A percentile compares a stretch with the other conserved stretches of the same genome.
phyloP scores from a whole-genome alignment of 2,113 vertebrate genomes.

The Archocentrus centrarchus region DNA sequence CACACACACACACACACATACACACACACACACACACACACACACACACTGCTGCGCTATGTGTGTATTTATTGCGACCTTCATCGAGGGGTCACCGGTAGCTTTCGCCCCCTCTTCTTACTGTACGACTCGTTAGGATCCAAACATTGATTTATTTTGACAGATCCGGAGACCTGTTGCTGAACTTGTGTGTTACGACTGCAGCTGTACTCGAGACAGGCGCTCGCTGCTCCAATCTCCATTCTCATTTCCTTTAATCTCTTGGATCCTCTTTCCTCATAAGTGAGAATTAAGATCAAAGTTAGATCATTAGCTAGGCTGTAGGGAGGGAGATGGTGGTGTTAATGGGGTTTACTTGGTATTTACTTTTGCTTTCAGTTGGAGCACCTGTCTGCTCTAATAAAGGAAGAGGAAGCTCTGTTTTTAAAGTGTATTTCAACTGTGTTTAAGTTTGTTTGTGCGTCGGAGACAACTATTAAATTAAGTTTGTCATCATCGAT shows the following conservation, averaged over 20 bases:
- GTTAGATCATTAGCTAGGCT: background rate
- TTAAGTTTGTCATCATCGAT: slow-evolving; percentile 1
- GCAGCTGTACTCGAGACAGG: slow-evolving; percentile 2
- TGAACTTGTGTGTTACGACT: background rate
- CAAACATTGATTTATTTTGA: background rate
- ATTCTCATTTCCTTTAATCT: background rate
- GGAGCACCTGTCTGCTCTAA: background rate
- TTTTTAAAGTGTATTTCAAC: slow-evolving; percentile 7
- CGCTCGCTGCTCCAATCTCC: background rate
- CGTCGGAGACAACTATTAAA: background rate
- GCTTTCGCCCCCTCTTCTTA: background rate
- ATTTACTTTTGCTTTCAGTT: slow-evolving; percentile 24
- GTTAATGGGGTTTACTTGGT: background rate
- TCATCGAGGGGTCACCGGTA: background rate
- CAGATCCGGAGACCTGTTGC: slow-evolving; percentile 54
- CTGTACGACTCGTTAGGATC: background rate
- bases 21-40: background rate
- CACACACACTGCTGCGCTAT: background rate
- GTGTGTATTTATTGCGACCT: background rate
- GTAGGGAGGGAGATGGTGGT: background rate
- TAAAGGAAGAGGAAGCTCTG: background rate
- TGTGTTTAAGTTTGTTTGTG: background rate
- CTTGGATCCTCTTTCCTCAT: background rate
- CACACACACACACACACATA: background rate
- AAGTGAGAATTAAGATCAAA: background rate